Evolutionary conservation across 2,113 vertebrate genomes (phyloP).

Genomic region (Paraplagusia blochii): DNA sequence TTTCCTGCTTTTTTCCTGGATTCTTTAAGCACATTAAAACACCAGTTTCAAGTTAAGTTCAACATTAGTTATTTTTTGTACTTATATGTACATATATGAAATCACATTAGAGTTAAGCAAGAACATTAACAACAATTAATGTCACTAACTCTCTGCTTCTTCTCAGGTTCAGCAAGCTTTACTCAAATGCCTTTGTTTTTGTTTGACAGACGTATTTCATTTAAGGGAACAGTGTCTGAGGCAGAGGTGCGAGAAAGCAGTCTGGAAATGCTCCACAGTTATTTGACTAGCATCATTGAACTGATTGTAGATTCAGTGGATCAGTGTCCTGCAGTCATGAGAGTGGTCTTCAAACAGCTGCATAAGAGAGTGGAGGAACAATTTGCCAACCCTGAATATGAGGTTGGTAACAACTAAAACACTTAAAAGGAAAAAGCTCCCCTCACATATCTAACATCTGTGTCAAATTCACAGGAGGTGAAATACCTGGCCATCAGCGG

Average conservation of each 20-base stretch:
- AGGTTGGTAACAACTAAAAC: slow-evolving; percentile 71
- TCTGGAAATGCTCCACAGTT: slow-evolving; percentile 83
- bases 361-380: slow-evolving; percentile 78
- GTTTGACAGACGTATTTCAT: slow-evolving; percentile 82
- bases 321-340: slow-evolving; percentile 83
- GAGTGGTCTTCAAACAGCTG: slow-evolving; percentile 86
- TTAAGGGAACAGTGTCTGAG: slow-evolving; percentile 82
- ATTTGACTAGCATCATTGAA: slow-evolving; percentile 81
- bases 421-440: background rate
- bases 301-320: slow-evolving; percentile 81
- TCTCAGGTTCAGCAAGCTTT: too few relatives aligned
- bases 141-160: too few relatives aligned
- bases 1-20: too few relatives aligned
- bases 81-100: too few relatives aligned
- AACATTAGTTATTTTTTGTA: too few relatives aligned
- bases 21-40: too few relatives aligned
- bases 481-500: slow-evolving; percentile 86
- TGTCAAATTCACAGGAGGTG: slow-evolving; percentile 75
- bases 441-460: background rate
- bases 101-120: too few relatives aligned
- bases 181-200: slow-evolving; percentile 18
- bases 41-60: too few relatives aligned
- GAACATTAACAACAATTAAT: too few relatives aligned
- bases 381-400: slow-evolving; percentile 76
- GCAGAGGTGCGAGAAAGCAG: slow-evolving; percentile 83